Conservation (phyloP, 2,888 invertebrate genomes). For the Cephus sareptanus region DNA sequence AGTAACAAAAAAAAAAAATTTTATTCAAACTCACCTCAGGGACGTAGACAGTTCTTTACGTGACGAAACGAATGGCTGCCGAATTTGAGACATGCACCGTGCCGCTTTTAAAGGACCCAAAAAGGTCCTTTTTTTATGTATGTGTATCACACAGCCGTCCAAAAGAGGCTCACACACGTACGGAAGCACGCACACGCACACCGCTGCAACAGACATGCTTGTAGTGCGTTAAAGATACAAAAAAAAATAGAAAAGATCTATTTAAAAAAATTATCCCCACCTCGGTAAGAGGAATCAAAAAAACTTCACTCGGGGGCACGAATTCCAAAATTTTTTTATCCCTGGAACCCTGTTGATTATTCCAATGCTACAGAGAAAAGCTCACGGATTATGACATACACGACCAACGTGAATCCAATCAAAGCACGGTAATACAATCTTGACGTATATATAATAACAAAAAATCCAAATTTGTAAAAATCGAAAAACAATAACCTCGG, state of each 20-base stretch:
- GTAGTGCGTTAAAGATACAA: not conserved
- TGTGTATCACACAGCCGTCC: constrained; percentile 18
- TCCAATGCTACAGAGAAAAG: not conserved
- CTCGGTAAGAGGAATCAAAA: not conserved
- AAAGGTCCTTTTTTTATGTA: constrained; percentile 34
- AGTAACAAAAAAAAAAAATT: not conserved
- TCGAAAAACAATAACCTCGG: not conserved
- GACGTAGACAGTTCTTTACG: constrained; percentile 51
- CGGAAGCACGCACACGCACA: not conserved
- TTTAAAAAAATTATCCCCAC: not conserved
- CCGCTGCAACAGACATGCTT: not conserved
- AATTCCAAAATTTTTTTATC: not conserved
- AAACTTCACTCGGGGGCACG: not conserved
- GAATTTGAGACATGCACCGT: constrained; percentile 53
- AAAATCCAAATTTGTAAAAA: not conserved
- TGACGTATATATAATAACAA: not conserved
- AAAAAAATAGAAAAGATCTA: not conserved
- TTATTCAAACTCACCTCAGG: constrained; percentile 46
- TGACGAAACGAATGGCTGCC: constrained; percentile 44
- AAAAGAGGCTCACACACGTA: not conserved
- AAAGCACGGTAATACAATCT: not conserved
- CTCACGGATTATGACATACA: not conserved
- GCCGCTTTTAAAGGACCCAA: constrained; percentile 44
- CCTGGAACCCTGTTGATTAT: not conserved
- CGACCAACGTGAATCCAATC: not conserved